These are phyloP conservation scores for Phalacrocorax brasilianus DNA, from an alignment of 2,113 vertebrate genomes.

Conservation along the genomic window DNA sequence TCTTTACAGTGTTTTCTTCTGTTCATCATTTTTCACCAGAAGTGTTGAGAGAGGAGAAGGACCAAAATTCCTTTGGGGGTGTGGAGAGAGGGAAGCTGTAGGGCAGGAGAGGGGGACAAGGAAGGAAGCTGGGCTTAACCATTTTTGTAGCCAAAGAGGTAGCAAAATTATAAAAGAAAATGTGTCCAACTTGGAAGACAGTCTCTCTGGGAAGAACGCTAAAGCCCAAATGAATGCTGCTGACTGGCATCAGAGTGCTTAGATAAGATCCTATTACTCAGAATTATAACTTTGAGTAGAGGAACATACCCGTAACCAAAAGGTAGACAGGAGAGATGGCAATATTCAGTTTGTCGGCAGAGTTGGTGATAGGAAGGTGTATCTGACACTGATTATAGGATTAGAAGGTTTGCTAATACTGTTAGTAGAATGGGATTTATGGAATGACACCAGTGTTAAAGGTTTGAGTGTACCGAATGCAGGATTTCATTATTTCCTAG, in stretches of 20 bases:
- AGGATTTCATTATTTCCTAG: slow-evolving; percentile 12
- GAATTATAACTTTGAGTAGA: slow-evolving; percentile 31
- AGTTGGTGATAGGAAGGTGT: slow-evolving; percentile 40
- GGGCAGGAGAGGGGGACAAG: neutral
- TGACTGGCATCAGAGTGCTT: slow-evolving; percentile 39
- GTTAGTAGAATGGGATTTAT: slow-evolving; percentile 55
- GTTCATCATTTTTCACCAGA: neutral
- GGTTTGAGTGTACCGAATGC: neutral
- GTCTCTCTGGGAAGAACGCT: slow-evolving; percentile 32
- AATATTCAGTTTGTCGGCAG: slow-evolving; percentile 53
- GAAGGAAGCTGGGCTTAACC: neutral
- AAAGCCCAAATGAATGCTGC: slow-evolving; percentile 33
- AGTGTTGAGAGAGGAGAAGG: neutral
- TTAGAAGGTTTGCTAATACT: slow-evolving; percentile 56
- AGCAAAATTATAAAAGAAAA: neutral
- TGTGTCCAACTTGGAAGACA: slow-evolving; percentile 2
- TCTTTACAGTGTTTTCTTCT: neutral
- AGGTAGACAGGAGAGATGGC: slow-evolving; percentile 37
- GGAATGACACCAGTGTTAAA: slow-evolving; percentile 42
- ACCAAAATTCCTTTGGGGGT: neutral
- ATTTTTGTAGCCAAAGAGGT: neutral
- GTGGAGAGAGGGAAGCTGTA: neutral
- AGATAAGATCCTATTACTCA: slow-evolving; percentile 54
- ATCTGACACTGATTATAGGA: slow-evolving; percentile 51
- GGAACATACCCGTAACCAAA: slow-evolving; percentile 45